Percentiles rank a stretch among this genome's conserved stretches.
Conservation (phyloP, 2,113 vertebrate species). For the Vidua macroura region DNA sequence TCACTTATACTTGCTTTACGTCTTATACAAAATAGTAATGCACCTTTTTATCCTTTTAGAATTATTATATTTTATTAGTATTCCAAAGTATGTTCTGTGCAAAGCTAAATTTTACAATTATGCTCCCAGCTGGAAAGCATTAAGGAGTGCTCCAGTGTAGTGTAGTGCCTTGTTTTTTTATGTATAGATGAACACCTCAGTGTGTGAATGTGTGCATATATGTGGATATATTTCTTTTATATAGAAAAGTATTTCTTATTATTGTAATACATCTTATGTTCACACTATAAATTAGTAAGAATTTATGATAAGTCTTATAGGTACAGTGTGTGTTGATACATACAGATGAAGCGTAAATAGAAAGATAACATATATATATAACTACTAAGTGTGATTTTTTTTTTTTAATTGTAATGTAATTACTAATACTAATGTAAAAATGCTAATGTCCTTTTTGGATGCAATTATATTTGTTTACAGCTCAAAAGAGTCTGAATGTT, state of each 20-base stretch:
- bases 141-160: background rate
- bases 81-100: background rate
- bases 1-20: background rate
- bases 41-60: background rate
- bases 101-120: background rate
- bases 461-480: background rate
- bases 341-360: background rate
- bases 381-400: background rate
- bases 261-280: background rate
- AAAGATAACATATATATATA: background rate
- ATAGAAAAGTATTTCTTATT: background rate
- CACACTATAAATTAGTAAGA: background rate
- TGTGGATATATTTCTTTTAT: background rate
- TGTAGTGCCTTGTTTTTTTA: background rate
- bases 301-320: background rate
- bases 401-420: background rate
- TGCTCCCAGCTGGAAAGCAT: background rate
- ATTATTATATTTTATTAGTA: background rate
- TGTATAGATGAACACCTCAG: background rate
- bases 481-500: background rate
- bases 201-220: background rate
- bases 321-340: background rate
- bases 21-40: background rate
- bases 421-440: background rate
- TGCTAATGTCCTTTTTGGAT: background rate